Percentiles rank a stretch among this genome's conserved stretches.
phyloP scores from a whole-genome alignment of 2,113 vertebrate genomes.

The Sceloporus tristichus region DNA sequence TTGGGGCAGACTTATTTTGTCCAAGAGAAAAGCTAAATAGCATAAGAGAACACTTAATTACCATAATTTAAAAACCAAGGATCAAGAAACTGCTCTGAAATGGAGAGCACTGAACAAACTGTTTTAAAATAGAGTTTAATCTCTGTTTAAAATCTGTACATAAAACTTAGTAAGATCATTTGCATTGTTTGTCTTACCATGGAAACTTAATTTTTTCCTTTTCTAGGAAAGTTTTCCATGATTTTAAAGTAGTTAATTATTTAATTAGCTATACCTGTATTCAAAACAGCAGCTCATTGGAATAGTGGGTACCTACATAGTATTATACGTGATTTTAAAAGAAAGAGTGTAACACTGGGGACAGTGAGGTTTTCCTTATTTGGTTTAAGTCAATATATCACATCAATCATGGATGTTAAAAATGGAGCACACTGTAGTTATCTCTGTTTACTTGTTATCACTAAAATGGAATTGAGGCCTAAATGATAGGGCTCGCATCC shows the following conservation, averaged over 20 bases:
- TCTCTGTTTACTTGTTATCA: constrained; percentile 11
- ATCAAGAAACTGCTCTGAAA: not conserved
- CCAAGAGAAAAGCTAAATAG: not conserved
- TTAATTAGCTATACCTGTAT: not conserved
- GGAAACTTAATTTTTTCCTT: not conserved
- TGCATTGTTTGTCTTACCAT: not conserved
- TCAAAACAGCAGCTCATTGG: constrained; percentile 6
- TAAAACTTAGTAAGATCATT: not conserved
- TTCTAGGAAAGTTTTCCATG: not conserved
- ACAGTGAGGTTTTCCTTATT: not conserved
- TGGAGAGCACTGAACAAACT: not conserved
- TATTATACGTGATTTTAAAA: not conserved
- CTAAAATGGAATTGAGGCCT: not conserved
- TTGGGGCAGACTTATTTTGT: not conserved
- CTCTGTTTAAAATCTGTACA: not conserved
- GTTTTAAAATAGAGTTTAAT: not conserved
- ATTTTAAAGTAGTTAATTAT: not conserved
- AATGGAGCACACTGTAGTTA: not conserved
- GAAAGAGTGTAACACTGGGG: not conserved
- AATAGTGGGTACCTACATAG: not conserved
- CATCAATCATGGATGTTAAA: not conserved
- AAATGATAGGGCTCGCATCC: not conserved
- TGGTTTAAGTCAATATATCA: not conserved
- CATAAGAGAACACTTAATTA: not conserved
- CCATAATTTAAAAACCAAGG: not conserved